Evolutionary conservation across 1,140 invertebrate genomes (phyloP).

Genomic region (Sycobia sp.): DNA sequence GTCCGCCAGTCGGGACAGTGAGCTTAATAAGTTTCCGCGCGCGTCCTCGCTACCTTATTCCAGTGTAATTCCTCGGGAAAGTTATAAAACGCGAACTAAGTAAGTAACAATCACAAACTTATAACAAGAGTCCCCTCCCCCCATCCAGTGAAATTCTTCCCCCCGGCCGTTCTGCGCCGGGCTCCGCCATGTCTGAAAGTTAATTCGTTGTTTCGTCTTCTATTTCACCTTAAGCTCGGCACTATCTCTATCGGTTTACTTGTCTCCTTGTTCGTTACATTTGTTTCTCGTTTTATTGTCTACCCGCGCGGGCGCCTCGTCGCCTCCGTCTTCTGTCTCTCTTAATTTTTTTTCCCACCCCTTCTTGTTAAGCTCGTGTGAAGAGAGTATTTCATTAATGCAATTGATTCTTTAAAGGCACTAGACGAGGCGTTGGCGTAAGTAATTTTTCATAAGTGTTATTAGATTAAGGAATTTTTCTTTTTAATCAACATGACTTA

Average conservation of each 20-base stretch:
- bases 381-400: too few species aligned
- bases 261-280: slow-evolving; percentile 39
- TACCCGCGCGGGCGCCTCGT: too few species aligned
- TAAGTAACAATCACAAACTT: slow-evolving; percentile 25
- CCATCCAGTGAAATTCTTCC: slow-evolving; percentile 6
- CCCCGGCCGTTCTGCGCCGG: background rate
- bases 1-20: background rate
- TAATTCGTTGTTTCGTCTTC: slow-evolving; percentile 26
- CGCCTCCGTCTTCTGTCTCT: background rate
- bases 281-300: slow-evolving; percentile 33
- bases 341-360: too few species aligned
- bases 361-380: too few species aligned
- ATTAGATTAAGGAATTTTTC: too few species aligned
- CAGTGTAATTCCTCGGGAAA: slow-evolving; percentile 21
- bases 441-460: too few species aligned
- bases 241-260: slow-evolving; percentile 27
- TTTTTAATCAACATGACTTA: too few species aligned
- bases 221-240: slow-evolving; percentile 6
- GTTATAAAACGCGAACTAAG: slow-evolving; percentile 22
- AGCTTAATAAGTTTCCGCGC: slow-evolving; percentile 16
- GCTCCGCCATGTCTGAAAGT: slow-evolving; percentile 1
- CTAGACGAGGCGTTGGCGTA: too few species aligned
- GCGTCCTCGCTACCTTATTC: slow-evolving; percentile 9
- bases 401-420: too few species aligned
- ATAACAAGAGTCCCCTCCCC: too few species aligned